phyloP scores from a whole-genome alignment of 2,888 invertebrate species.

The Scaptomyza tumidula region DNA sequence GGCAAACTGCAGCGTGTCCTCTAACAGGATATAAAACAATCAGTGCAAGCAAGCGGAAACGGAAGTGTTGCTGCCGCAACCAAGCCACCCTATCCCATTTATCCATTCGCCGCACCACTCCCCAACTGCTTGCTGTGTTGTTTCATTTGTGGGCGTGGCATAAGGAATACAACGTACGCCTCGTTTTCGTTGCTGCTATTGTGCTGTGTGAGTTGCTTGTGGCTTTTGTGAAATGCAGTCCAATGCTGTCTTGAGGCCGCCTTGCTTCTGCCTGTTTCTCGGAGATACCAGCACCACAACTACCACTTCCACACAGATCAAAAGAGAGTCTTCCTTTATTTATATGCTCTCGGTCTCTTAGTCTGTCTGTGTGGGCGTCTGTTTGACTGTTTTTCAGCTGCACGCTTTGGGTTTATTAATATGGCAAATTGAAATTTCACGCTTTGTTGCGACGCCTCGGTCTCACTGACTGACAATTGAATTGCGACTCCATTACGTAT shows the following conservation, averaged over 20 bases:
- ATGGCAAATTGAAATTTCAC: slow-evolving; percentile 76
- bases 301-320: neutral
- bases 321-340: neutral
- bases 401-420: slow-evolving; percentile 68
- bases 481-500: slow-evolving; percentile 16
- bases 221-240: slow-evolving; percentile 69
- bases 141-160: slow-evolving; percentile 70
- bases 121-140: slow-evolving; percentile 35
- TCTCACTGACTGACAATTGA: slow-evolving; percentile 2
- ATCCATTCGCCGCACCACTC: neutral
- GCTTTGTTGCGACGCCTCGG: slow-evolving; percentile 48
- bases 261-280: slow-evolving; percentile 27
- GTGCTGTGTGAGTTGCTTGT: slow-evolving; percentile 34
- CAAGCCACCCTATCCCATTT: neutral
- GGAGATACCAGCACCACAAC: slow-evolving; percentile 15
- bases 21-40: slow-evolving; percentile 83
- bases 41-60: slow-evolving; percentile 83
- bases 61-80: slow-evolving; percentile 70
- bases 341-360: slow-evolving; percentile 1
- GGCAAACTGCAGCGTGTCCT: slow-evolving; percentile 72
- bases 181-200: slow-evolving; percentile 7
- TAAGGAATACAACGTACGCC: slow-evolving; percentile 14
- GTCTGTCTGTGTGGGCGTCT: slow-evolving; percentile 30
- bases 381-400: slow-evolving; percentile 46
- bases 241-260: slow-evolving; percentile 61